phyloP scores from a whole-genome alignment of 2,113 vertebrate species.

The Melanerpes aurifrons region DNA sequence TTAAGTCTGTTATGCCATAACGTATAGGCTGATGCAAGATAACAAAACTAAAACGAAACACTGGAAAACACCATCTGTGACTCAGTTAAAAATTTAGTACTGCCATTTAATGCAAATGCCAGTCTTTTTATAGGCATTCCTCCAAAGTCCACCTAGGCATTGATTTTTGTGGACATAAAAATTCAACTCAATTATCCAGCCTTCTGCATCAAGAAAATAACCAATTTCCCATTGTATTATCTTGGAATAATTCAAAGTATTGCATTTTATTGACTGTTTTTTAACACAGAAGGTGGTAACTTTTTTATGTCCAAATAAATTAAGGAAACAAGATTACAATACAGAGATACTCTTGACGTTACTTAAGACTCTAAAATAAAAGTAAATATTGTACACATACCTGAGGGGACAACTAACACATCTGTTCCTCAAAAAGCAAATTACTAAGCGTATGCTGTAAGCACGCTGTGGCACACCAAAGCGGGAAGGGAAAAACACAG shows the following conservation, averaged over 20 bases:
- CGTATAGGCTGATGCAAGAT: background rate
- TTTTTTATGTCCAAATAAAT: background rate
- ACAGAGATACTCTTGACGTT: background rate
- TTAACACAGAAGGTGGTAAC: background rate
- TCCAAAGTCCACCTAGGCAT: slow-evolving; percentile 33
- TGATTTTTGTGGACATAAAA: slow-evolving; percentile 28
- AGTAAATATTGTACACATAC: background rate
- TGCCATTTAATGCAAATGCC: slow-evolving; percentile 17
- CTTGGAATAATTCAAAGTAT: background rate
- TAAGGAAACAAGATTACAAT: background rate
- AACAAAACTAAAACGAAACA: background rate
- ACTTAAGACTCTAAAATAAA: background rate
- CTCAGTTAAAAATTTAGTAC: background rate
- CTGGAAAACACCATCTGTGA: slow-evolving; percentile 15
- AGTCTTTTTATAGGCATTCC: slow-evolving; percentile 23
- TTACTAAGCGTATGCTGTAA: background rate
- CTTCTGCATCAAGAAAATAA: background rate
- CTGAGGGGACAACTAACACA: background rate
- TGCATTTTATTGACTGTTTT: background rate
- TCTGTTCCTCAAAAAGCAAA: slow-evolving; percentile 3
- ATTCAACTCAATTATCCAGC: slow-evolving; percentile 19
- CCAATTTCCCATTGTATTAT: background rate
- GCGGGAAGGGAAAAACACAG: background rate
- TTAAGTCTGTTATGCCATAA: background rate
- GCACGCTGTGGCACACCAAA: background rate